phyloP scores from a whole-genome alignment of 2,113 vertebrate genomes.

The Glaucomys volans region DNA sequence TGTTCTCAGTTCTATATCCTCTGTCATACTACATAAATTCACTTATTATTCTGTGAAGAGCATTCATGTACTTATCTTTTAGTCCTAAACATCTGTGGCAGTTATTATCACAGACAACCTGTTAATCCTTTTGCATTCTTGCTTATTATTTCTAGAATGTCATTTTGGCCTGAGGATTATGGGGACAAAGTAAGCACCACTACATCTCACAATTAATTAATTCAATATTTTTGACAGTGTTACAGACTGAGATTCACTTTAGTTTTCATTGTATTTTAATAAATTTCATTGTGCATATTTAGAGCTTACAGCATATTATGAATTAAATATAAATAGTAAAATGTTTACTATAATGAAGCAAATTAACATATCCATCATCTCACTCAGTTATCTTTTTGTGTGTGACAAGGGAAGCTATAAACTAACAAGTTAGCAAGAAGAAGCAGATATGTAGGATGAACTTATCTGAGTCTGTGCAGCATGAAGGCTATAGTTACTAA shows the following conservation, averaged over 20 bases:
- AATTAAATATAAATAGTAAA: neutral
- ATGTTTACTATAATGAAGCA: neutral
- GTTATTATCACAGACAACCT: neutral
- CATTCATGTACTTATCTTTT: neutral
- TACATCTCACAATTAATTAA: neutral
- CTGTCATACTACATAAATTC: neutral
- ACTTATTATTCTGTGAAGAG: neutral
- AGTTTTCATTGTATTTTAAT: neutral
- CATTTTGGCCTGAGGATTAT: neutral
- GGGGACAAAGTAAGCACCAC: neutral
- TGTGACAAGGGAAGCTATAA: neutral
- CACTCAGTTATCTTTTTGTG: neutral
- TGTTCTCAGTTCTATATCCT: neutral
- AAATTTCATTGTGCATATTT: neutral
- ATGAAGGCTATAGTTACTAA: neutral
- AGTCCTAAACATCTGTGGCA: neutral
- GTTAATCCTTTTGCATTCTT: neutral
- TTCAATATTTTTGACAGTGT: slow-evolving; percentile 7
- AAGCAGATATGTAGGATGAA: neutral
- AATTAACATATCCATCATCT: neutral
- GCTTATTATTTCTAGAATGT: neutral
- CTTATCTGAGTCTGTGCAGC: neutral
- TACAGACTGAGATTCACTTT: neutral
- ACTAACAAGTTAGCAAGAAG: neutral
- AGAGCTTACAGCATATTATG: neutral